A percentile compares a stretch with the other conserved stretches of the same genome.
Evolutionary conservation across 2,888 invertebrate species (phyloP).

Genomic region (Hermaeophaga mercurialis): DNA sequence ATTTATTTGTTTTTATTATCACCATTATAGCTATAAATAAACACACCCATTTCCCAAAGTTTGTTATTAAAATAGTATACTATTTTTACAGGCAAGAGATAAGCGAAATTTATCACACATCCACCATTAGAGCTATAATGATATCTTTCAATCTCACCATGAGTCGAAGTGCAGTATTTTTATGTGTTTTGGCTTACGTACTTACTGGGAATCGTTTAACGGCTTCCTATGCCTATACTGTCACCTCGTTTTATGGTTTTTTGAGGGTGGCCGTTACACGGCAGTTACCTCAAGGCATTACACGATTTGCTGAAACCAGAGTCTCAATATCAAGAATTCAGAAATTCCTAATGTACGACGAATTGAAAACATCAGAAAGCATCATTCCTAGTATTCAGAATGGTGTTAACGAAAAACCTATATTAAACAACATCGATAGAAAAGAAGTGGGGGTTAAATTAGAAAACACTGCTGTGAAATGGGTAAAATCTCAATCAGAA

Average conservation of each 20-base stretch:
- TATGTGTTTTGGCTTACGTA: slow-evolving; percentile 78
- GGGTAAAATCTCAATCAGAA: slow-evolving; percentile 29
- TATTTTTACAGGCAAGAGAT: slow-evolving; percentile 69
- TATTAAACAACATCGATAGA: background rate
- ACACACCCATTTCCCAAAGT: no score
- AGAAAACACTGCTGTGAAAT: slow-evolving; percentile 33
- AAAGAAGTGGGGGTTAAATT: slow-evolving; percentile 9
- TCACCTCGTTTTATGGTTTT: slow-evolving; percentile 76
- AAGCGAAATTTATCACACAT: slow-evolving; percentile 65
- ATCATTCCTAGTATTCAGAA: background rate
- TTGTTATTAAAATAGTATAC: no score
- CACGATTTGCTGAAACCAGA: slow-evolving; percentile 71
- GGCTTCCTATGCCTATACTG: slow-evolving; percentile 72
- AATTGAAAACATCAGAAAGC: slow-evolving; percentile 17
- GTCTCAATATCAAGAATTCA: slow-evolving; percentile 57
- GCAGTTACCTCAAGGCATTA: slow-evolving; percentile 66
- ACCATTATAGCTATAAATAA: background rate
- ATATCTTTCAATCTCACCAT: slow-evolving; percentile 74
- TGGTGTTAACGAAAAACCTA: slow-evolving; percentile 4
- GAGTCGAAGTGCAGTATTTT: slow-evolving; percentile 80
- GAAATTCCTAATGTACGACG: slow-evolving; percentile 60
- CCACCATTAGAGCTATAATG: slow-evolving; percentile 69
- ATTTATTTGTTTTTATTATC: background rate
- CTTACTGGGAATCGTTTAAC: slow-evolving; percentile 63
- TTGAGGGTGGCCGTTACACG: slow-evolving; percentile 70